Base-by-base conservation (phyloP, 2,888 invertebrate species). In the Cyrtodaria siliqua region DNA sequence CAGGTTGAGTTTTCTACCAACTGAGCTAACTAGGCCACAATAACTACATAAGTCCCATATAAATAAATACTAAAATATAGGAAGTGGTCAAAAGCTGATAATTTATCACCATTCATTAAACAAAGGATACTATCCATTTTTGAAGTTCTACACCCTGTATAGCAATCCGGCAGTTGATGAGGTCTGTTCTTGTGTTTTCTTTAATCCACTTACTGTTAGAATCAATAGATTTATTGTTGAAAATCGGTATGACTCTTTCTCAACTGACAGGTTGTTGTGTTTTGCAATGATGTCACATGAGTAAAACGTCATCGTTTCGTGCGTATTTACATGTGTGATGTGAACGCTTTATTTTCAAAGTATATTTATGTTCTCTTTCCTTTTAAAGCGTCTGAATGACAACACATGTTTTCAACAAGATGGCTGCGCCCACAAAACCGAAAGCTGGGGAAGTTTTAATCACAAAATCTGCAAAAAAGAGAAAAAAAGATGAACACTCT, bases 61-160 rank as follows among this genome's bases (percentile, higher is more conserved):
- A n/a, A n/a, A n/a, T n/a, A n/a, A n/a, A n/a, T n/a, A n/a, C n/a
- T n/a, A n/a, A n/a, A n/a, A n/a, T n/a, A n/a, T n/a, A n/a, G n/a
- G n/a, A n/a, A n/a, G n/a, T n/a, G n/a, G n/a, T n/a, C n/a, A n/a
- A n/a, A n/a, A n/a, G n/a, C n/a, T n/a, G n/a, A n/a, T n/a, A n/a
- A n/a, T n/a, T n/a, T n/a, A n/a, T n/a, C n/a, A n/a, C n/a, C n/a
- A n/a, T n/a, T n/a, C n/a, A n/a, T n/a, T n/a, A 33, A 23, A 52
- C 6, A 83, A 87, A 87, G 87, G 87, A 87, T 87, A 87, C 86
- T 87, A 57, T 87, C 87, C 84, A 87, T 77, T 33, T 76, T 56
- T 56, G 20, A 27, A n/a, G 3, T 23, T 16, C 23, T 4, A 18
- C 3, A 14, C 49, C 12, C 20, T 24, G 14, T 6, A 24, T 9